phyloP scores from a whole-genome alignment of 2,797 vertebrate genomes.

The Micrastur ruficollis region DNA sequence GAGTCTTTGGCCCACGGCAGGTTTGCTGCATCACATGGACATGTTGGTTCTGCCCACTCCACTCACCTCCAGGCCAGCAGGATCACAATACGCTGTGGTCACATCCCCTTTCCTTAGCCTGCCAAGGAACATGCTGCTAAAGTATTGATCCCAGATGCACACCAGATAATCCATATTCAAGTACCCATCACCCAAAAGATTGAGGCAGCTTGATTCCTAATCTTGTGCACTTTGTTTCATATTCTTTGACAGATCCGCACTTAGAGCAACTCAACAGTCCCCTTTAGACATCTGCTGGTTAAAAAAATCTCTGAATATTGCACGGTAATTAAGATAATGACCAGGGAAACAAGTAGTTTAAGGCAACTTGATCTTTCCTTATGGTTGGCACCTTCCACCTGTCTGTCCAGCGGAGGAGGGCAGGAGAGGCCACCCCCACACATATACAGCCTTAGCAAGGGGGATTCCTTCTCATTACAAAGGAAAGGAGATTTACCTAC shows the following conservation, averaged over 20 bases:
- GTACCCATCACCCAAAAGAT: neutral
- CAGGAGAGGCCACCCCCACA: neutral
- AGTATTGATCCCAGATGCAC: neutral
- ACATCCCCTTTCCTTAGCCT: neutral
- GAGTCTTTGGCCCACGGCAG: neutral
- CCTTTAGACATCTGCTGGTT: neutral
- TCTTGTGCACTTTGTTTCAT: neutral
- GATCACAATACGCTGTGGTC: neutral
- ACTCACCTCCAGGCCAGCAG: neutral
- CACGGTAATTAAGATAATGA: neutral
- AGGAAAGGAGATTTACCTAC: neutral
- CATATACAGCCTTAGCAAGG: neutral
- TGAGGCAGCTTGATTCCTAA: neutral
- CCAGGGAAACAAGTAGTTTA: neutral
- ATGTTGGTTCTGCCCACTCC: neutral
- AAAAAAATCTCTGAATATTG: neutral
- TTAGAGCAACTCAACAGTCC: neutral
- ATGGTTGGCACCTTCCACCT: neutral
- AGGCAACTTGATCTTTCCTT: neutral
- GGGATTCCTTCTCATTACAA: neutral
- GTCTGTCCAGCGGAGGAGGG: neutral
- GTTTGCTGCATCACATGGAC: neutral
- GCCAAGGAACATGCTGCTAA: neutral
- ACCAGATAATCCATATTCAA: neutral
- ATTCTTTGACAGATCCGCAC: neutral